A percentile compares a stretch with the other conserved stretches of the same genome.
Conservation (phyloP, 2,888 invertebrate genomes). For the Lampropteryx suffumata region DNA sequence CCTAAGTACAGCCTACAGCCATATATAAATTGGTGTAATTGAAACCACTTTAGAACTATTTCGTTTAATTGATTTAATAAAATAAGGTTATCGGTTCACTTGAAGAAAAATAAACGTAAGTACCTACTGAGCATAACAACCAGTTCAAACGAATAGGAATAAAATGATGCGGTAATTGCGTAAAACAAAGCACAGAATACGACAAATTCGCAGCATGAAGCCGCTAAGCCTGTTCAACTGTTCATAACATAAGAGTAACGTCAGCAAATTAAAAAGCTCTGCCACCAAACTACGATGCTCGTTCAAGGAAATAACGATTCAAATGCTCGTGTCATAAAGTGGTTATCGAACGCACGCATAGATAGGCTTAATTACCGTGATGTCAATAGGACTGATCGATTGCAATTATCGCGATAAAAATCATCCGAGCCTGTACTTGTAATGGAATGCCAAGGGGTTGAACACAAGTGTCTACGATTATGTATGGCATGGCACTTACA, state of each 20-base stretch:
- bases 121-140: neutral
- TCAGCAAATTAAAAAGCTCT: slow-evolving; percentile 12
- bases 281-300: neutral
- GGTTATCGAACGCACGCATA: slow-evolving; percentile 7
- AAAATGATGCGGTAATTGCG: neutral
- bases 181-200: neutral
- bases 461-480: neutral
- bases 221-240: slow-evolving; percentile 4
- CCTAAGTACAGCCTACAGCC: no score
- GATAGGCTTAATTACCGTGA: slow-evolving; percentile 9
- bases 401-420: slow-evolving; percentile 12
- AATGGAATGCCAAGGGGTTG: slow-evolving; percentile 21
- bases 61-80: neutral
- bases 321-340: slow-evolving; percentile 1
- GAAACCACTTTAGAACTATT: neutral
- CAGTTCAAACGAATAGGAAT: neutral
- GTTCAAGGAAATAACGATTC: slow-evolving; percentile 8
- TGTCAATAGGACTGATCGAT: slow-evolving; percentile 17
- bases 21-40: neutral
- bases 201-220: slow-evolving; percentile 7
- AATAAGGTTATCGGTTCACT: neutral
- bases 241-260: slow-evolving; percentile 9
- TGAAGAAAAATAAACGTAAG: neutral
- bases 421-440: slow-evolving; percentile 5
- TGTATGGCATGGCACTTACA: no score